Percentiles rank a stretch among this genome's conserved stretches.
Conservation (phyloP, 2,797 vertebrate genomes). For the Notamacropus eugenii region DNA sequence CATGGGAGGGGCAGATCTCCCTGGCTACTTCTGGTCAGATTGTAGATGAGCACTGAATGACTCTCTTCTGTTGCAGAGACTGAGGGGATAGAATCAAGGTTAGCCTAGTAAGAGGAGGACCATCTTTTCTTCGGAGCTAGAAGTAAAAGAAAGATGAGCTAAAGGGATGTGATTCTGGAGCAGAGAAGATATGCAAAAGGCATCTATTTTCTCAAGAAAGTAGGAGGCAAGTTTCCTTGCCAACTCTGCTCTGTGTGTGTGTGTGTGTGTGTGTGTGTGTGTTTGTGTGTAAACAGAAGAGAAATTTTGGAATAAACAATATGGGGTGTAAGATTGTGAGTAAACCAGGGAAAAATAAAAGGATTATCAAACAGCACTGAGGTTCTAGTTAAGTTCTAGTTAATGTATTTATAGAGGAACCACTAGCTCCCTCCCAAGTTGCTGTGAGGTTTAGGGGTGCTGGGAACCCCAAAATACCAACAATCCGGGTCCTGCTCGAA, state of each 20-base stretch:
- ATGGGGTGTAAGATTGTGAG: background rate
- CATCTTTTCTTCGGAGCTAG: too few species aligned
- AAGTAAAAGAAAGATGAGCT: too few species aligned
- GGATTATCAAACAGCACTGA: background rate
- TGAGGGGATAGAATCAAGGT: background rate
- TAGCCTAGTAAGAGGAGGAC: too few species aligned
- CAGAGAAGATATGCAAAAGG: too few species aligned
- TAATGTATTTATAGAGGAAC: background rate
- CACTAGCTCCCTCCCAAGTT: background rate
- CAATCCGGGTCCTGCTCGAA: too few species aligned
- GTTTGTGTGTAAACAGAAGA: background rate
- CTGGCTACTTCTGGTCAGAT: background rate
- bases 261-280: background rate
- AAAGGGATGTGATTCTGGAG: too few species aligned
- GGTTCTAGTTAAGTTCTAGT: background rate
- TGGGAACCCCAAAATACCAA: too few species aligned
- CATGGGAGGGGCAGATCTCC: background rate
- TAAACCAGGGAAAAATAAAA: background rate
- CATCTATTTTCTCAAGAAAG: background rate
- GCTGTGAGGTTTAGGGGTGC: background rate
- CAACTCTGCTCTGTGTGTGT: too few species aligned
- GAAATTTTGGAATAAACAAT: background rate
- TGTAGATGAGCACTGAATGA: background rate
- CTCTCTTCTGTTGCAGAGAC: background rate
- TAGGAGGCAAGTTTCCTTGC: background rate